phyloP scores from a whole-genome alignment of 2,797 vertebrate species.

The Denticeps clupeoides region DNA sequence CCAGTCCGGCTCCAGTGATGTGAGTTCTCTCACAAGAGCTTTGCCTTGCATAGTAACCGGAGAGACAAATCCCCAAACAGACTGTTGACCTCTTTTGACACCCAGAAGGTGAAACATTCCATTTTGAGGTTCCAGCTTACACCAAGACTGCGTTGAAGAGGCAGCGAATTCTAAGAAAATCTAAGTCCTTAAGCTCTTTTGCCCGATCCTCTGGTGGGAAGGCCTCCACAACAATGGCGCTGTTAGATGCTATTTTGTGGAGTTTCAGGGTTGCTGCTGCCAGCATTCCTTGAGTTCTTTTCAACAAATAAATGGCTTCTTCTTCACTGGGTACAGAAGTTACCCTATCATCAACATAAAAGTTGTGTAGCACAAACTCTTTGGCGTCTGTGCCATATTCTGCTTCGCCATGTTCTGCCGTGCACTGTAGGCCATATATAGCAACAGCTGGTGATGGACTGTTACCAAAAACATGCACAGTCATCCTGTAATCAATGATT shows the following conservation, averaged over 20 bases:
- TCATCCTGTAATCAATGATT: too few relatives aligned
- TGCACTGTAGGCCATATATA: too few relatives aligned
- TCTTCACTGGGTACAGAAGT: not conserved
- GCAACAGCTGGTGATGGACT: too few relatives aligned
- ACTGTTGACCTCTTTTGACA: conserved; percentile 9
- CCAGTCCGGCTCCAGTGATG: conserved; percentile 8
- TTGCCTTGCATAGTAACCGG: conserved; percentile 11
- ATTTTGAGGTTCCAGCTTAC: conserved; percentile 6
- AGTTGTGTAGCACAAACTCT: conserved; percentile 7
- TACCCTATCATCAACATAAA: conserved; percentile 7
- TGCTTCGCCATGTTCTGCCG: too few relatives aligned
- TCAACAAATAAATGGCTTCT: not conserved
- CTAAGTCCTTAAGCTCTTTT: too few relatives aligned
- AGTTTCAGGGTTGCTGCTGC: not conserved
- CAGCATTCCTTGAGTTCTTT: not conserved
- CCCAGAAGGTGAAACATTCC: conserved; percentile 9
- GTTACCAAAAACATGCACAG: too few relatives aligned
- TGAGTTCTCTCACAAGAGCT: conserved; percentile 7
- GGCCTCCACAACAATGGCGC: not conserved
- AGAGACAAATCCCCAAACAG: conserved; percentile 9
- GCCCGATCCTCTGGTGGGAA: not conserved
- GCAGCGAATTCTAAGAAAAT: not conserved
- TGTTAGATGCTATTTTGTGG: not conserved
- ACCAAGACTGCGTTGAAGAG: conserved; percentile 5
- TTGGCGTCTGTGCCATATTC: too few relatives aligned